Percentiles rank a stretch among this genome's conserved stretches.
Evolutionary conservation across 2,113 vertebrate genomes (phyloP).

Genomic region (Myanophis thanlyinensis): DNA sequence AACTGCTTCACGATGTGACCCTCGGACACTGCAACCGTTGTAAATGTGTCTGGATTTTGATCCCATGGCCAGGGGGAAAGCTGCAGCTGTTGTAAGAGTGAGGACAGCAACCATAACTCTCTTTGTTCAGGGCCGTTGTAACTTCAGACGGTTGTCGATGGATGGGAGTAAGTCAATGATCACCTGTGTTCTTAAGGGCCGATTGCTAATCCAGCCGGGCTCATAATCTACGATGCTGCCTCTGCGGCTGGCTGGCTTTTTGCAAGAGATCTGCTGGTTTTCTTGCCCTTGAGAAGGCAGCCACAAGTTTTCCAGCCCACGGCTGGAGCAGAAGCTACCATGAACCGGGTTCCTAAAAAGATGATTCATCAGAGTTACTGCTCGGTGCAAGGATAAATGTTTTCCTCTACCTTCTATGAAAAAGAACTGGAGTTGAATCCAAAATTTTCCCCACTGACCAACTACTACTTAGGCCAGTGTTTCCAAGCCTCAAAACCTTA

Average conservation of each 20-base stretch:
- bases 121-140: not conserved
- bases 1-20: too few relatives aligned
- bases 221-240: too few relatives aligned
- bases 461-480: not conserved
- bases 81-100: too few relatives aligned
- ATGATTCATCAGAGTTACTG: not conserved
- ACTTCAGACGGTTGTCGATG: not conserved
- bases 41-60: not conserved
- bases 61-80: not conserved
- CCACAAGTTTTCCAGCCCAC: not conserved
- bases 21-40: not conserved
- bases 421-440: not conserved
- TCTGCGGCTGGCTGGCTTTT: too few relatives aligned
- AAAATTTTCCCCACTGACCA: not conserved
- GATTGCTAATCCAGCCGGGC: not conserved
- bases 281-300: not conserved
- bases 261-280: not conserved
- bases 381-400: not conserved
- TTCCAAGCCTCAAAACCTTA: not conserved
- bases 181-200: not conserved
- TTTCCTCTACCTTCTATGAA: not conserved
- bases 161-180: too few relatives aligned
- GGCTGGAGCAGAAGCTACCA: not conserved
- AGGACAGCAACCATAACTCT: not conserved
- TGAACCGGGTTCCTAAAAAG: not conserved